Base-by-base conservation (phyloP, 2,797 vertebrate genomes). In the Holocentrus rufus region DNA sequence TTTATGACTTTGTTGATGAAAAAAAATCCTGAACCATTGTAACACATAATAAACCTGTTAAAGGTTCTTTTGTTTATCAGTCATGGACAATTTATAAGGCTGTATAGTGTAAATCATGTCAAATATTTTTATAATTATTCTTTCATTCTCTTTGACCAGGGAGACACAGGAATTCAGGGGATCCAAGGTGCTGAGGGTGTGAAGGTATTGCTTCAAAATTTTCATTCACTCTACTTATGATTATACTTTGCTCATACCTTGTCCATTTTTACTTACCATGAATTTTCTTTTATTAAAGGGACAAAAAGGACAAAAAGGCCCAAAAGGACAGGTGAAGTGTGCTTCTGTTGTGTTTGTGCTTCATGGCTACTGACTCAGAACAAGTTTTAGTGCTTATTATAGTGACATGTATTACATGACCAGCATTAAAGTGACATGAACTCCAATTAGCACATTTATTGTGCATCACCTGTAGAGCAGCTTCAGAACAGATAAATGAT, bases 301-400 rank as follows among this genome's bases (percentile, higher is more conserved):
- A 39, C 76, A 79, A 83, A 91, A 89, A 39, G 89, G 87, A 72
- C 1, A 69, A 55, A 93, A 94, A 54, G 94, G 94, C 22, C 89
- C 92, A 2, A 92, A 91, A 87, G 92, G 93, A 90, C 86, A 72
- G 92, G 93, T 93, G 86, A 95, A 87, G 49, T 42, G 17, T 55
- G 63, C 75, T 30, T 60, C 22, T 44, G 13, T 57, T 53, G 30
- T 57, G 6, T 49, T 62, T 3, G 7, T 60, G 10, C 34, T 55
- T 72, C 11, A 59, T 14, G 23, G 30, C 47, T 27, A 81, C 8
- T 44, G 30, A 31, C 5, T 55, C 14, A 56, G 49, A 14, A 68
- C 15, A 39, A 57, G 18, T 56, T 64, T 39, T 11, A 68, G 20
- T 5, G 0, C 11, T 27, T 14, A 25, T 7, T 44, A n/a, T n/a